Conservation (phyloP, 2,797 vertebrate species). For the Manis pentadactyla region DNA sequence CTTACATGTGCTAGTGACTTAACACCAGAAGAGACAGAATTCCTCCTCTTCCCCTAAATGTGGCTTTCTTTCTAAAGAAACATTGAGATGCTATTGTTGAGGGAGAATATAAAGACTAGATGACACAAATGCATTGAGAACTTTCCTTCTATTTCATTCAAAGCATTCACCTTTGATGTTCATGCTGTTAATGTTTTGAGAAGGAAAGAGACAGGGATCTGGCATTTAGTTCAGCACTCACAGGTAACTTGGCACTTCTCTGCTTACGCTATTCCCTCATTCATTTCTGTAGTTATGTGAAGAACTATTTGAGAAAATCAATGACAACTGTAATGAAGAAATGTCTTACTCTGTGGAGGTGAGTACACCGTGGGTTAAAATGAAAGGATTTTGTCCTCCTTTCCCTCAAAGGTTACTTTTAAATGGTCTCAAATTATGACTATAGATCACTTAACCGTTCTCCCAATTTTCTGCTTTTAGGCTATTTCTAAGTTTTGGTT, state of each 20-base stretch:
- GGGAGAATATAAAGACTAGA: neutral
- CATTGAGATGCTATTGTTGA: neutral
- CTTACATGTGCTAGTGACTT: neutral
- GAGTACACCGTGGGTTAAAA: conserved; percentile 78
- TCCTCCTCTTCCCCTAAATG: neutral
- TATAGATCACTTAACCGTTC: neutral
- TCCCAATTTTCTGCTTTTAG: neutral
- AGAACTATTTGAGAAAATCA: conserved; percentile 99
- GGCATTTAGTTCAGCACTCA: neutral
- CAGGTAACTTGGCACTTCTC: neutral
- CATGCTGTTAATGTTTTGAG: neutral
- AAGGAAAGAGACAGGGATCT: neutral
- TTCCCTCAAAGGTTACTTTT: neutral
- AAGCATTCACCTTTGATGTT: neutral
- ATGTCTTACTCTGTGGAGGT: conserved; percentile 99
- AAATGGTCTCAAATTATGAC: neutral
- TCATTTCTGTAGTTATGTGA: conserved; percentile 90
- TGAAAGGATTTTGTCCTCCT: neutral
- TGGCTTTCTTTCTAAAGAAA: conserved; percentile 26
- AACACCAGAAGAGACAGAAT: neutral
- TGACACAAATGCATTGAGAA: neutral
- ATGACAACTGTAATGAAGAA: conserved; percentile 95
- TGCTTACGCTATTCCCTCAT: conserved; percentile 27
- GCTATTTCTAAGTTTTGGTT: neutral
- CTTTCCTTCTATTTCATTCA: conserved; percentile 21